These are phyloP conservation scores for Argyresthia albistria DNA, from an alignment of 2,888 invertebrate species.

Conservation along the genomic window DNA sequence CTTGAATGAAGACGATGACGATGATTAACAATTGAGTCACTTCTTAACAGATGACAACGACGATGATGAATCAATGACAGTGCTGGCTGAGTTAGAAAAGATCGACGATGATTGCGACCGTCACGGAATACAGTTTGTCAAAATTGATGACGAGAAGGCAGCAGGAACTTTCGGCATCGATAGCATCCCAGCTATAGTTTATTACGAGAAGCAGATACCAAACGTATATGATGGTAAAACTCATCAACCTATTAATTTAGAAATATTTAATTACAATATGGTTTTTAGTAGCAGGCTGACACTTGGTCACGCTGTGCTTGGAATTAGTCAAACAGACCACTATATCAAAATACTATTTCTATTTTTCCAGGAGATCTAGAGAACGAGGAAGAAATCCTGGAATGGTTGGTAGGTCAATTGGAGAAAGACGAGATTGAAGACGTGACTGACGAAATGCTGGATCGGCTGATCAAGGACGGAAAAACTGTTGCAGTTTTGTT, in stretches of 20 bases:
- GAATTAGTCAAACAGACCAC: background rate
- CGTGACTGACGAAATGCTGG: slow-evolving; percentile 94
- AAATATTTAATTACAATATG: too few species aligned
- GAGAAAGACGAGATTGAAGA: slow-evolving; percentile 96
- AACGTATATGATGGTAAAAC: slow-evolving; percentile 88
- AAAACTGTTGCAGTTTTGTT: slow-evolving; percentile 92
- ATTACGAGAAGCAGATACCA: slow-evolving; percentile 94
- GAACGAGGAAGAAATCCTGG: slow-evolving; percentile 90
- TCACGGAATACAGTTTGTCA: slow-evolving; percentile 93
- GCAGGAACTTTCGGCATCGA: slow-evolving; percentile 91
- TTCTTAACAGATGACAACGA: slow-evolving; percentile 86
- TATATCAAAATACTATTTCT: background rate
- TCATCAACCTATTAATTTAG: background rate
- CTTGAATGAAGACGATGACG: too few species aligned
- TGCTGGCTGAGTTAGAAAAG: slow-evolving; percentile 89
- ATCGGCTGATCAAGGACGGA: slow-evolving; percentile 89
- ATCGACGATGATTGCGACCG: slow-evolving; percentile 95
- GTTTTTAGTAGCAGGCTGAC: too few species aligned
- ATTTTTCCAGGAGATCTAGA: slow-evolving; percentile 79
- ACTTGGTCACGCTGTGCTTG: too few species aligned
- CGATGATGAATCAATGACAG: slow-evolving; percentile 89
- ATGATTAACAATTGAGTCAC: background rate
- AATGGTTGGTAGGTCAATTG: slow-evolving; percentile 89
- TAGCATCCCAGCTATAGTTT: slow-evolving; percentile 86
- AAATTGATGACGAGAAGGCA: slow-evolving; percentile 90